Conservation (phyloP, 2,797 vertebrate species). For the Acanthopagrus latus region DNA sequence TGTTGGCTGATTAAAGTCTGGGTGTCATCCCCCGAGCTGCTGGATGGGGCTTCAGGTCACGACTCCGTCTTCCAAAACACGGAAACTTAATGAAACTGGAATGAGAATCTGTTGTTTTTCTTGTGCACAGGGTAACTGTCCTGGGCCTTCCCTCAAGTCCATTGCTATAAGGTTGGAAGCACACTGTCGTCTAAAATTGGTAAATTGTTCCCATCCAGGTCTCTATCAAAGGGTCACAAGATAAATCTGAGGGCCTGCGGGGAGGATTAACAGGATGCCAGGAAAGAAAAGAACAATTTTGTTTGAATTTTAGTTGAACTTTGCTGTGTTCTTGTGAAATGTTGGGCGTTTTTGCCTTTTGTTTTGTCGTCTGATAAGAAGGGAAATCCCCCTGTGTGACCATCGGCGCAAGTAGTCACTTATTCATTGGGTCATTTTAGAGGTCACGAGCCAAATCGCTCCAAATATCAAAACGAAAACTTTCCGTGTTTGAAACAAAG, state of each 20-base stretch:
- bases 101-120: background rate
- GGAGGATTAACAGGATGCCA: background rate
- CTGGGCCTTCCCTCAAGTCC: too few species aligned
- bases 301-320: background rate
- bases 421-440: too few species aligned
- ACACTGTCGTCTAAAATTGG: too few species aligned
- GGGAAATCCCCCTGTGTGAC: background rate
- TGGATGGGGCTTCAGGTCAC: background rate
- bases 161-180: too few species aligned
- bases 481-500: background rate
- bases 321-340: background rate
- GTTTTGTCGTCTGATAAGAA: background rate
- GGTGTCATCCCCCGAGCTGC: background rate
- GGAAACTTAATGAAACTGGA: background rate
- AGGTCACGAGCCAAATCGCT: background rate
- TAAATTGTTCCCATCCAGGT: too few species aligned
- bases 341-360: background rate
- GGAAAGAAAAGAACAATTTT: background rate
- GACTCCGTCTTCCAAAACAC: background rate
- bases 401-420: background rate
- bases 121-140: background rate
- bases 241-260: too few species aligned
- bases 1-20: background rate
- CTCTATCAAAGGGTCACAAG: too few species aligned
- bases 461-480: background rate